phyloP scores from a whole-genome alignment of 2,113 vertebrate species.

The Trochalopteron elliotii region DNA sequence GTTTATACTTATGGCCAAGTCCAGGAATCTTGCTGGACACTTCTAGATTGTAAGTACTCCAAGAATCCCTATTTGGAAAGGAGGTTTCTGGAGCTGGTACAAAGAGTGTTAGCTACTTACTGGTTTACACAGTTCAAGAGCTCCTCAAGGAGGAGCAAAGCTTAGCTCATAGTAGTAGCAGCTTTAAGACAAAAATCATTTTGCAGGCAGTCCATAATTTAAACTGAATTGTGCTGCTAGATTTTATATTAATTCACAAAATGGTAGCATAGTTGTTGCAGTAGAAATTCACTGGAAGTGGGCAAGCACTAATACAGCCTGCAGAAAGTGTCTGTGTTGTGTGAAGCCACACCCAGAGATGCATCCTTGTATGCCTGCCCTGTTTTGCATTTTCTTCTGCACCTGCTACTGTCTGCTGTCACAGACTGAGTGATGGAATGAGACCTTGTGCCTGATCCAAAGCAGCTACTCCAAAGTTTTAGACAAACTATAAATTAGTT shows the following conservation, averaged over 20 bases:
- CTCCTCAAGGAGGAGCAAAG: background rate
- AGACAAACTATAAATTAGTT: background rate
- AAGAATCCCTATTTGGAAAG: background rate
- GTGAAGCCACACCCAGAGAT: background rate
- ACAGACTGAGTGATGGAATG: background rate
- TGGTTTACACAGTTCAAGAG: background rate
- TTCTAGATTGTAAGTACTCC: background rate
- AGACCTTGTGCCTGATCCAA: background rate
- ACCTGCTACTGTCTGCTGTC: background rate
- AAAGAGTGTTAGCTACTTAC: background rate
- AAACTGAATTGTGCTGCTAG: background rate
- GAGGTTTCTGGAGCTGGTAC: background rate
- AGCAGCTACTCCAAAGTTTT: background rate
- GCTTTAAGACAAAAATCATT: background rate
- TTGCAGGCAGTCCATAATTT: background rate
- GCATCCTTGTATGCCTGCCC: background rate
- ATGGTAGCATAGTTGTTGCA: background rate
- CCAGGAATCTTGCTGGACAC: background rate
- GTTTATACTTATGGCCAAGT: background rate
- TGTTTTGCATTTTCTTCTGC: background rate
- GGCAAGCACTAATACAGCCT: background rate
- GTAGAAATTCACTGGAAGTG: background rate
- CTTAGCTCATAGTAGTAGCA: background rate
- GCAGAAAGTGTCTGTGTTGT: background rate
- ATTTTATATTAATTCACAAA: background rate